Base-by-base conservation (phyloP, 2,797 vertebrate genomes). In the Ctenochaetus hawaiiensis region DNA sequence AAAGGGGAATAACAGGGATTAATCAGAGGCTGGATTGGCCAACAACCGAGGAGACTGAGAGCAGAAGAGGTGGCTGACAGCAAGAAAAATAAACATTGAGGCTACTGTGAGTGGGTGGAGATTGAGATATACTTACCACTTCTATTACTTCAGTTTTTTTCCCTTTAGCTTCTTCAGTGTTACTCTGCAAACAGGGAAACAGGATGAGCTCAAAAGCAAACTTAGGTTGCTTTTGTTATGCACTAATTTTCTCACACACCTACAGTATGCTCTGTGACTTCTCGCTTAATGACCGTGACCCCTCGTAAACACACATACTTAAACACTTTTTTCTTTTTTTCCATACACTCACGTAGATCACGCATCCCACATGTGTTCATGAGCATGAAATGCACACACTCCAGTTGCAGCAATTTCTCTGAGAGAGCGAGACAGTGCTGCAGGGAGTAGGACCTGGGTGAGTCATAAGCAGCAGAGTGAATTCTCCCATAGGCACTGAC, bases 11-110 rank as follows among this genome's bases (percentile, higher is more conserved):
- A 47, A 30, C 20, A 23, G 77, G 22, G 34, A 81, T 78, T 80
- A 75, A 75, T 83, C 70, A 62, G 41, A 66, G 52, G 62, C 62
- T 49, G 67, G 52, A 68, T 82, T 84, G 77, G 78, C 78, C 56
- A 66, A 73, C 58, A 82, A 65, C 77, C 57, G 26, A 67, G 67
- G 48, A 52, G 62, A 75, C 65, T 22, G 23, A 67, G 54, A 81
- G 26, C n/a, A 67, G 76, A 79, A 56, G 62, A 83, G 78, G 65
- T 53, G 61, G 73, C 44, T 59, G 67, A 83, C 53, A 34, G 69
- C 56, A 86, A 84, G 67, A 51, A 88, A 89, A 89, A 89, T 72
- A 93, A 89, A 89, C 78, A 72, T 4, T 54, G 64, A 70, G 60
- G 67, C 73, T 89, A 60, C 82, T 78, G 87, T 81, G 77, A 80